A percentile compares a stretch with the other conserved stretches of the same genome.
Conservation (phyloP, 2,113 vertebrate species). For the Penelope pileata region DNA sequence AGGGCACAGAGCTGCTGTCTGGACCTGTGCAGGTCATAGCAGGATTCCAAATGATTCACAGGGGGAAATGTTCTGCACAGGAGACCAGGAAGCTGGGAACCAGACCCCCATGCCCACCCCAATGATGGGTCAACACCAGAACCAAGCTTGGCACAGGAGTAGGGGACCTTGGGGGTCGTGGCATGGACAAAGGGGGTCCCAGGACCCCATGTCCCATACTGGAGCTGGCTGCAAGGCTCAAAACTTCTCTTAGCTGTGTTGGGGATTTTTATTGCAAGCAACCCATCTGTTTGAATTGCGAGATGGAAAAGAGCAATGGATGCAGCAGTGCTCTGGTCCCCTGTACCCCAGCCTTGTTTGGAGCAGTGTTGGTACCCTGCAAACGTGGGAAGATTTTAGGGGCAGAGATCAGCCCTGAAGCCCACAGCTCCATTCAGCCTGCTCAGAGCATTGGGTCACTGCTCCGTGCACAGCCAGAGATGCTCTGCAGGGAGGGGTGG, state of each 20-base stretch:
- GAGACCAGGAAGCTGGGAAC: background rate
- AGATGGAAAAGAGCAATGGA: background rate
- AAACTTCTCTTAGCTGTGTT: background rate
- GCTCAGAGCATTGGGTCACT: background rate
- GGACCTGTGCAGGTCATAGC: background rate
- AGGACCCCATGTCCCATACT: background rate
- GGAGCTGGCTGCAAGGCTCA: rapidly evolving
- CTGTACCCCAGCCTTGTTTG: rapidly evolving
- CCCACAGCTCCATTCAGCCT: background rate
- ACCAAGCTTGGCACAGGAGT: background rate
- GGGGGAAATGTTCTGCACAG: background rate
- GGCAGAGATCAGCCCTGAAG: background rate
- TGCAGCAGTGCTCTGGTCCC: background rate
- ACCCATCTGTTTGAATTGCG: background rate
- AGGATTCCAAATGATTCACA: background rate
- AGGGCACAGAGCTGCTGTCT: background rate
- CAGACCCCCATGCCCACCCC: background rate
- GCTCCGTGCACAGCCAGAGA: background rate
- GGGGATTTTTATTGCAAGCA: background rate
- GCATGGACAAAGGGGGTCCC: background rate
- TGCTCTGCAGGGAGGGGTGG: background rate
- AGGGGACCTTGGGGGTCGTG: rapidly evolving
- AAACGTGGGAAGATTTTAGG: background rate
- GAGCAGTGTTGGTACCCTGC: background rate
- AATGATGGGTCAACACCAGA: background rate